Percentiles rank a stretch among this genome's conserved stretches.
These are phyloP conservation scores for Crioceris asparagi DNA, from an alignment of 2,888 invertebrate species.

Conservation along the genomic window DNA sequence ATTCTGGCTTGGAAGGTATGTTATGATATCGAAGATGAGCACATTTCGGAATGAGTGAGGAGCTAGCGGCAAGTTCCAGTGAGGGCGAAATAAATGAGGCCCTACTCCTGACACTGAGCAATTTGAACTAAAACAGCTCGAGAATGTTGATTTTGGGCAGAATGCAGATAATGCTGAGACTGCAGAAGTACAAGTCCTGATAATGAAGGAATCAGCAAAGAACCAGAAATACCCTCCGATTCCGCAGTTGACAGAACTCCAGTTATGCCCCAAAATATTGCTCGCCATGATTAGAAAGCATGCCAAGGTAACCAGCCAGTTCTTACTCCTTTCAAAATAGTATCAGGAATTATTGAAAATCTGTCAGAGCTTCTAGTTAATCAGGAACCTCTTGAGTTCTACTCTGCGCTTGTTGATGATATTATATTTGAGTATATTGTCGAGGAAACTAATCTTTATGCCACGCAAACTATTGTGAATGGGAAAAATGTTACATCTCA, in stretches of 20 bases:
- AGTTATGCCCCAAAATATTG: constrained; percentile 2
- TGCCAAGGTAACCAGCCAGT: too few relatives aligned
- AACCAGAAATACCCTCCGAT: constrained; percentile 4
- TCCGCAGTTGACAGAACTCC: constrained; percentile 3
- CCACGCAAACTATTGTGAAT: constrained; percentile 12
- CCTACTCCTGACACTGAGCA: constrained; percentile 1
- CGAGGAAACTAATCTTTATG: constrained; percentile 15
- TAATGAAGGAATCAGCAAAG: too few relatives aligned
- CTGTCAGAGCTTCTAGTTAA: constrained; percentile 1
- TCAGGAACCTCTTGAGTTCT: constrained; percentile 2
- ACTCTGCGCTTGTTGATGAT: constrained; percentile 10
- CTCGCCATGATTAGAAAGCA: constrained; percentile 2
- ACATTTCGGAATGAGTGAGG: not conserved
- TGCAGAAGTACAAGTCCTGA: constrained; percentile 4
- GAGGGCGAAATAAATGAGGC: constrained; percentile 1
- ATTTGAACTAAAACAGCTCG: constrained; percentile 2
- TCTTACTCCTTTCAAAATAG: constrained; percentile 5
- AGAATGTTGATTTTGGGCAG: not conserved
- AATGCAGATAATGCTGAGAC: too few relatives aligned
- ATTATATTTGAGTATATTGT: constrained; percentile 13
- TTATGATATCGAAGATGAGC: constrained; percentile 2
- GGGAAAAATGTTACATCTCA: constrained; percentile 9
- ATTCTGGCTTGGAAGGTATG: too few relatives aligned
- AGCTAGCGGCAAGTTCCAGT: constrained; percentile 3
- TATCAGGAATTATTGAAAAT: constrained; percentile 3